These are phyloP conservation scores for Andrena camellia DNA, from an alignment of 2,888 invertebrate genomes.

Conservation along the genomic window DNA sequence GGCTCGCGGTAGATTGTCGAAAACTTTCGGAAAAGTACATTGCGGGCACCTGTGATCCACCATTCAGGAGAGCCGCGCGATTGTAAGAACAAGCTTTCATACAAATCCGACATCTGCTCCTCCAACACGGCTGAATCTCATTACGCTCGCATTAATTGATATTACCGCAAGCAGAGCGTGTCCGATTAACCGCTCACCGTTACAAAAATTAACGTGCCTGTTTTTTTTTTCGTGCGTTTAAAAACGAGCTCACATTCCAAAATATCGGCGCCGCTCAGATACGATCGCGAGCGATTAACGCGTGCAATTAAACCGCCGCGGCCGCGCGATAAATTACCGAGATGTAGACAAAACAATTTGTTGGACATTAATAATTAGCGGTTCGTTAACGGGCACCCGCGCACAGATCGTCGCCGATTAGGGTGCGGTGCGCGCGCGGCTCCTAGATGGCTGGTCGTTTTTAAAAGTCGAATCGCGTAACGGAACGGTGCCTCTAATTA, in stretches of 20 bases:
- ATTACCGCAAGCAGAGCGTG: conserved; percentile 36
- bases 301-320: conserved; percentile 47
- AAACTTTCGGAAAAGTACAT: too few species aligned
- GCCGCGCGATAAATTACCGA: conserved; percentile 45
- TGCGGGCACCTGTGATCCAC: too few species aligned
- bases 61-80: too few species aligned
- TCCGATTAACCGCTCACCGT: conserved; percentile 29
- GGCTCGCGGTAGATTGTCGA: too few species aligned
- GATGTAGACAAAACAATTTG: conserved; percentile 61
- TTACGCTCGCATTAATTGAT: conserved; percentile 13
- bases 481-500: conserved; percentile 73
- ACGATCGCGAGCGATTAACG: conserved; percentile 46
- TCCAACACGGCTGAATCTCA: neutral
- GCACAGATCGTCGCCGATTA: conserved; percentile 45
- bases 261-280: conserved; percentile 18
- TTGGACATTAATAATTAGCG: conserved; percentile 66
- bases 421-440: conserved; percentile 10
- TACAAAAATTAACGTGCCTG: conserved; percentile 12
- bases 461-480: conserved; percentile 71
- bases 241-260: conserved; percentile 5
- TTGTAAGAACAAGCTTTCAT: too few species aligned
- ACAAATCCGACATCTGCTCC: neutral
- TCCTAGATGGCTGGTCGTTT: conserved; percentile 23
- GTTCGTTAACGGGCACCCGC: conserved; percentile 34
- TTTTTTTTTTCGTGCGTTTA: neutral